A percentile compares a stretch with the other conserved stretches of the same genome.
These are phyloP conservation scores for Chionis minor DNA, from an alignment of 2,113 vertebrate species.

Conservation along the genomic window DNA sequence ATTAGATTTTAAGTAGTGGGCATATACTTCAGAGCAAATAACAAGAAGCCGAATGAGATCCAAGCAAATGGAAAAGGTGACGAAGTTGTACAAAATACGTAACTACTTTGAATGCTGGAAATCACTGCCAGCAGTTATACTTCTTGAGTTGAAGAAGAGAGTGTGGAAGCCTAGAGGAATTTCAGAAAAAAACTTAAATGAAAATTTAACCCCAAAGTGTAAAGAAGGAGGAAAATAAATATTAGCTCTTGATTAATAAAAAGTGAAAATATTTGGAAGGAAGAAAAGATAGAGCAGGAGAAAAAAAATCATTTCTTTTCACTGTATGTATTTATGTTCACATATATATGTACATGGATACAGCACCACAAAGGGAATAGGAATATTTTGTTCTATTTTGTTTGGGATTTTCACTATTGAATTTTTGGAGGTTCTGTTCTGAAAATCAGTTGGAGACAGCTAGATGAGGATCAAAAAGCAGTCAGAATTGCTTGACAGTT, in stretches of 20 bases:
- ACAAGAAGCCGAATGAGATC: neutral
- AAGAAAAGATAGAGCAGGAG: neutral
- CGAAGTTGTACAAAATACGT: neutral
- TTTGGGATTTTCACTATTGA: neutral
- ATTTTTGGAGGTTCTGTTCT: neutral
- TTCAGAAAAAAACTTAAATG: neutral
- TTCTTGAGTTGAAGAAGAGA: neutral
- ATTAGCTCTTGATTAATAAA: neutral
- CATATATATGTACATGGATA: neutral
- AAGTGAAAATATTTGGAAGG: neutral
- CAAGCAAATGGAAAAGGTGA: neutral
- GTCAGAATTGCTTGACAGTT: neutral
- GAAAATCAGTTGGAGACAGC: neutral
- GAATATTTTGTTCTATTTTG: neutral
- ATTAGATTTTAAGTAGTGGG: no score
- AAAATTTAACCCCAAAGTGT: neutral
- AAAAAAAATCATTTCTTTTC: neutral
- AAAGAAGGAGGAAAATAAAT: neutral
- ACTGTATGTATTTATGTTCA: neutral
- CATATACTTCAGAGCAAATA: neutral
- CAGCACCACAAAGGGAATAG: neutral
- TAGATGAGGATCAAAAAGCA: neutral
- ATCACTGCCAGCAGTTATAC: neutral
- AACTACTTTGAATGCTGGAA: neutral
- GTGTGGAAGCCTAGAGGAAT: neutral